phyloP scores from a whole-genome alignment of 2,113 vertebrate genomes.

The Tragulus kanchil region DNA sequence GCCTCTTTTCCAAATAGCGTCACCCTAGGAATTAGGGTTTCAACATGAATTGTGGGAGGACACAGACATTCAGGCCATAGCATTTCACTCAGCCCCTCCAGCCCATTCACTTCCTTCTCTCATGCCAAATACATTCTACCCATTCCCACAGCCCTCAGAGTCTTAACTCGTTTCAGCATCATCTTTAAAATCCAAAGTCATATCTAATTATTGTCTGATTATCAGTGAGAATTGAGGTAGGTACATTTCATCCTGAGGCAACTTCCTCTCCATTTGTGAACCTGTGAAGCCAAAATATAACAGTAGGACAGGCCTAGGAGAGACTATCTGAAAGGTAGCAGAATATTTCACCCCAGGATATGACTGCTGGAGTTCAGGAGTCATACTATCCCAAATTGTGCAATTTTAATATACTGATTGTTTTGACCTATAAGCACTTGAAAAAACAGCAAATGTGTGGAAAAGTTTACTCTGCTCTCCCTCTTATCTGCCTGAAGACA shows the following conservation, averaged over 20 bases:
- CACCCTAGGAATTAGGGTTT: neutral
- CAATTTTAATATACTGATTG: neutral
- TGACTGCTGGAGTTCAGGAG: neutral
- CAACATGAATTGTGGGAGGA: neutral
- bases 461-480: neutral
- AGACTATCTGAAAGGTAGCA: neutral
- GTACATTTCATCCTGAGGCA: neutral
- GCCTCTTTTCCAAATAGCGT: neutral
- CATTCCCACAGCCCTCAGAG: neutral
- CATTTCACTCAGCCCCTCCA: neutral
- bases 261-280: neutral
- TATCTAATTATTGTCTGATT: neutral
- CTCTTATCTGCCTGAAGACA: slow-evolving; percentile 7
- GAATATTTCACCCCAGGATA: neutral
- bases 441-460: neutral
- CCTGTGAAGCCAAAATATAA: neutral
- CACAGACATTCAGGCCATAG: neutral
- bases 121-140: neutral
- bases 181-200: neutral
- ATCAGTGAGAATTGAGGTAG: neutral
- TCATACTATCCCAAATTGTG: neutral
- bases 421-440: neutral
- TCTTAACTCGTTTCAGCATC: neutral
- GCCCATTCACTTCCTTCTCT: neutral
- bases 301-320: neutral